Evolutionary conservation across 2,797 vertebrate genomes (phyloP).

Genomic region (Gallirallus australis): DNA sequence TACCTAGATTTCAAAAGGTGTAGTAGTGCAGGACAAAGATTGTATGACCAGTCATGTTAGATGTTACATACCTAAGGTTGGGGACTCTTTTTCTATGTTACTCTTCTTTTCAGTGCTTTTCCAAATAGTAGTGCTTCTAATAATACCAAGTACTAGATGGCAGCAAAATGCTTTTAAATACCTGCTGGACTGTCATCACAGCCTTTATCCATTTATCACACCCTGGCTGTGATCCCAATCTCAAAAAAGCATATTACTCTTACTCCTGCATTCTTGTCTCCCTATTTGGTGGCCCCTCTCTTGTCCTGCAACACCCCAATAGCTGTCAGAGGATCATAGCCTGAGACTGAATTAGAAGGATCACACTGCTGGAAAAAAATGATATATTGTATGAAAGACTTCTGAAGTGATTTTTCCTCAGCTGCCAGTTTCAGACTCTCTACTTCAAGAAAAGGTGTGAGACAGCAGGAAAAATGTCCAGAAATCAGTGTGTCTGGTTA

Average conservation of each 20-base stretch:
- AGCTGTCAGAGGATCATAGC: not conserved
- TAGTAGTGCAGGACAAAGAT: not conserved
- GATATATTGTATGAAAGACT: not conserved
- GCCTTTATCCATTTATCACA: not conserved
- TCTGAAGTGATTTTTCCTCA: not conserved
- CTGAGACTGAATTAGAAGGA: not conserved
- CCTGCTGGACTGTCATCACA: not conserved
- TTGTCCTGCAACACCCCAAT: not conserved
- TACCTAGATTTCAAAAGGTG: not conserved
- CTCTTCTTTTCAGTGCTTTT: not conserved
- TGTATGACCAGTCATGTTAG: not conserved
- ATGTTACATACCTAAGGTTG: not conserved
- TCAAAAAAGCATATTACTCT: not conserved
- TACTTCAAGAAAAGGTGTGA: not conserved
- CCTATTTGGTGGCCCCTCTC: not conserved
- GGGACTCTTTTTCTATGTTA: not conserved
- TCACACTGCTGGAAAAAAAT: not conserved
- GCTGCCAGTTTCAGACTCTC: not conserved
- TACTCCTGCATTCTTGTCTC: not conserved
- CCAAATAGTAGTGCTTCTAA: not conserved
- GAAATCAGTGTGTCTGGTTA: not conserved
- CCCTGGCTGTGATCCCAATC: not conserved
- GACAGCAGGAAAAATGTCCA: not conserved
- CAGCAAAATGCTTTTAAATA: slow-evolving; percentile 58
- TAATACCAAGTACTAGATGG: slow-evolving; percentile 31